phyloP scores from a whole-genome alignment of 2,888 invertebrate species.

The Gortyna flavago region DNA sequence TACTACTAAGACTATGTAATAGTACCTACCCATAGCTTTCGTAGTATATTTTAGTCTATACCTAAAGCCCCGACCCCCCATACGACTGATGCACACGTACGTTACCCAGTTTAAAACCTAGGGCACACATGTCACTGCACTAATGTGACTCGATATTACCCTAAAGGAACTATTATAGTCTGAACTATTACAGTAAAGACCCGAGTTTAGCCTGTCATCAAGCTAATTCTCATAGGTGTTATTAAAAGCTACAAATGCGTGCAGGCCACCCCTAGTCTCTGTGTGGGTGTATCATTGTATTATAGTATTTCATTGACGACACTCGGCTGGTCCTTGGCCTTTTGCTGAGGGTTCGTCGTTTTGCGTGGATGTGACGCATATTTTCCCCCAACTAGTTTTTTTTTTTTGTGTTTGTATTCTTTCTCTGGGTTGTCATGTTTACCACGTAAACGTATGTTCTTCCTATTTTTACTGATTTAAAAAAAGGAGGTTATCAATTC shows the following conservation, averaged over 20 bases:
- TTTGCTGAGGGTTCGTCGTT: no score
- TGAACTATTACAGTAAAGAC: slow-evolving; percentile 21
- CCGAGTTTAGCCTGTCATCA: slow-evolving; percentile 25
- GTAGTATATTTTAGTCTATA: not conserved
- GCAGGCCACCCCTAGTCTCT: slow-evolving; percentile 8
- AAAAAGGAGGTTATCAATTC: no score
- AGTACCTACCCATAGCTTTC: not conserved
- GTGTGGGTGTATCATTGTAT: slow-evolving; percentile 1
- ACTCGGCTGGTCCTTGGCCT: not conserved
- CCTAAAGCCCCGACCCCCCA: not conserved
- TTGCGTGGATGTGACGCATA: no score
- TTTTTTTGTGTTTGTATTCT: no score
- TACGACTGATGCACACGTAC: not conserved
- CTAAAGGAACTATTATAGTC: slow-evolving; percentile 1
- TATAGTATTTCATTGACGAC: not conserved
- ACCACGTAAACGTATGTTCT: no score
- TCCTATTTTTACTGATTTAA: no score
- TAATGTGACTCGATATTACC: slow-evolving; percentile 2
- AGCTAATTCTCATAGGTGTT: slow-evolving; percentile 23
- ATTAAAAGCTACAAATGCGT: slow-evolving; percentile 12
- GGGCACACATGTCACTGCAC: not conserved
- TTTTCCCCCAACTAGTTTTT: no score
- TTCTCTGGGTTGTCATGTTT: no score
- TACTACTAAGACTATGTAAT: not conserved
- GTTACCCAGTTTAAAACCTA: not conserved